Conservation (phyloP, 2,113 vertebrate species). For the Balaeniceps rex region DNA sequence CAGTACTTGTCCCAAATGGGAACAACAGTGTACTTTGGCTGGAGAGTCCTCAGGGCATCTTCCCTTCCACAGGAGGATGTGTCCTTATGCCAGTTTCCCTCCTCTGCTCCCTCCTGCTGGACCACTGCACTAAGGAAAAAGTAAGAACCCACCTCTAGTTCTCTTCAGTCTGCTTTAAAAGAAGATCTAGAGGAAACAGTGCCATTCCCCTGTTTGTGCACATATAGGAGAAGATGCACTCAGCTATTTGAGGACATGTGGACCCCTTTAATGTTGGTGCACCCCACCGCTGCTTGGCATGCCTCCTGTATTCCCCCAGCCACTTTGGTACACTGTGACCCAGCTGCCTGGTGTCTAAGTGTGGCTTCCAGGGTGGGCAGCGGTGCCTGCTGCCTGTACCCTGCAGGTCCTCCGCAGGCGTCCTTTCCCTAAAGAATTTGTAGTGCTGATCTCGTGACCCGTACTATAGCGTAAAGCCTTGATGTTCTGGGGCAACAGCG, state of each 20-base stretch:
- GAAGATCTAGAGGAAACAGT: background rate
- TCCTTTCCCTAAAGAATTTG: background rate
- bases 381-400: background rate
- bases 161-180: background rate
- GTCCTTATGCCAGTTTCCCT: background rate
- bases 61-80: background rate
- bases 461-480: background rate
- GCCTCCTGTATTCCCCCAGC: background rate
- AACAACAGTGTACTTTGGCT: background rate
- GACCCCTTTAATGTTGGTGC: background rate
- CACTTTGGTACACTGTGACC: background rate
- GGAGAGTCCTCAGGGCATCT: background rate
- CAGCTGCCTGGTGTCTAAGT: background rate
- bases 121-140: background rate
- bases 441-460: background rate
- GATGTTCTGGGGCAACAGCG: background rate
- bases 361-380: background rate
- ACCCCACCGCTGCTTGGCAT: background rate
- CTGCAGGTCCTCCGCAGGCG: background rate
- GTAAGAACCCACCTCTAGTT: background rate
- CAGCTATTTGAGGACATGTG: background rate
- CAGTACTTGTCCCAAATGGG: background rate
- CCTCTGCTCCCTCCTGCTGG: background rate
- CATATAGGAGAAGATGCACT: background rate
- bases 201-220: rapidly evolving